Evolutionary conservation across 1,140 invertebrate species (phyloP).

Genomic region (Hyles vespertilio): DNA sequence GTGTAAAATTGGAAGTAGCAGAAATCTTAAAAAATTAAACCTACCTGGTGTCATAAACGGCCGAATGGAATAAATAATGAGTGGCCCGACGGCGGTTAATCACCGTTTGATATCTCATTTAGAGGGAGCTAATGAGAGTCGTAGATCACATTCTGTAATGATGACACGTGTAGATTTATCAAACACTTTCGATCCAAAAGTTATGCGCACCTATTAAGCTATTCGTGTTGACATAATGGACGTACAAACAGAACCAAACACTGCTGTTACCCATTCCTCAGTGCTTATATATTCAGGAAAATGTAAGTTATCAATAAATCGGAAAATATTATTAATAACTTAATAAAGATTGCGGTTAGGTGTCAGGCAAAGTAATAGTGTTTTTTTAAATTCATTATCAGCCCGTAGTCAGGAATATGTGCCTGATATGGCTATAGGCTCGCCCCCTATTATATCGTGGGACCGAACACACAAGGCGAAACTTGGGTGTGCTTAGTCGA

Average conservation of each 20-base stretch:
- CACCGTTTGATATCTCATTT: constrained; percentile 65
- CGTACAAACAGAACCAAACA: constrained; percentile 59
- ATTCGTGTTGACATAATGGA: constrained; percentile 71
- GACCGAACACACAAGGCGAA: no score
- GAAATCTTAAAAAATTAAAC: constrained; percentile 4
- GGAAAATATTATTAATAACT: constrained; percentile 1
- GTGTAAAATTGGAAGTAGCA: no score
- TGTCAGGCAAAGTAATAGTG: no score
- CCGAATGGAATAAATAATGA: constrained; percentile 68
- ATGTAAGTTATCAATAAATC: neutral
- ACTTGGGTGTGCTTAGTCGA: no score
- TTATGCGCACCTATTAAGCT: constrained; percentile 63
- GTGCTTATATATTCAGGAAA: neutral
- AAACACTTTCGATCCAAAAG: constrained; percentile 66
- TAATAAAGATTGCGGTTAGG: no score
- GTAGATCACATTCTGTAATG: constrained; percentile 69
- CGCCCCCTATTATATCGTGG: no score
- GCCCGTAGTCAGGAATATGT: no score
- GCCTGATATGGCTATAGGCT: no score
- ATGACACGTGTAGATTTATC: constrained; percentile 64
- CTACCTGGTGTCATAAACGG: constrained; percentile 38
- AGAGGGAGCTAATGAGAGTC: constrained; percentile 63
- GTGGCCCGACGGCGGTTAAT: constrained; percentile 46
- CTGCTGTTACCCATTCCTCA: constrained; percentile 46
- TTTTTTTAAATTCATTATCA: no score